Conservation (phyloP, 2,113 vertebrate genomes). For the Hippocampus abdominalis region DNA sequence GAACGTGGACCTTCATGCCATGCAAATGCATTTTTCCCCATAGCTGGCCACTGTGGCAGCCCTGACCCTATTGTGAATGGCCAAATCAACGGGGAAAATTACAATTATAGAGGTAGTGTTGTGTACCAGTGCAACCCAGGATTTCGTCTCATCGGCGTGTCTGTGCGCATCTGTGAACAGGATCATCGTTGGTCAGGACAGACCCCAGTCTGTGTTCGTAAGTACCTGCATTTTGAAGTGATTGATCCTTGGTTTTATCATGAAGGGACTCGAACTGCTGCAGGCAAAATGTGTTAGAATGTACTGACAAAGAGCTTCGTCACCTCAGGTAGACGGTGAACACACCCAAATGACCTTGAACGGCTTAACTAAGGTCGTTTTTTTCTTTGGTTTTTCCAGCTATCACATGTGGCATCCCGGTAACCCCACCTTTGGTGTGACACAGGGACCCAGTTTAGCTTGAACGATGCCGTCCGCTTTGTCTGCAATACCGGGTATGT, state of each 20-base stretch:
- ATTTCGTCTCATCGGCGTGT: constrained; percentile 94
- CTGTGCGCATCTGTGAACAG: constrained; percentile 95
- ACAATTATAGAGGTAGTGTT: constrained; percentile 92
- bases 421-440: constrained; percentile 86
- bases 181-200: constrained; percentile 94
- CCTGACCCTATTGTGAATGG: constrained; percentile 93
- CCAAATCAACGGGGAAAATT: constrained; percentile 93
- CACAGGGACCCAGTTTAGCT: constrained; percentile 93
- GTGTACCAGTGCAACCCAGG: constrained; percentile 95
- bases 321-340: neutral
- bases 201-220: constrained; percentile 95
- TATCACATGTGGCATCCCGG: constrained; percentile 95
- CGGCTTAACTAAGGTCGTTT: neutral
- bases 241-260: neutral
- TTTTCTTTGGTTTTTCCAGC: constrained; percentile 65
- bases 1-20: neutral
- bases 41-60: constrained; percentile 90
- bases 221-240: constrained; percentile 63
- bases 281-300: neutral
- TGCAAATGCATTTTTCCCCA: neutral
- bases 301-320: neutral
- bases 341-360: neutral
- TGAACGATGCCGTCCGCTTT: constrained; percentile 89
- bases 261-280: neutral
- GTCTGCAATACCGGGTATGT: constrained; percentile 85